Evolutionary conservation across 2,113 vertebrate species (phyloP).

Genomic region (Syngnathus floridae): DNA sequence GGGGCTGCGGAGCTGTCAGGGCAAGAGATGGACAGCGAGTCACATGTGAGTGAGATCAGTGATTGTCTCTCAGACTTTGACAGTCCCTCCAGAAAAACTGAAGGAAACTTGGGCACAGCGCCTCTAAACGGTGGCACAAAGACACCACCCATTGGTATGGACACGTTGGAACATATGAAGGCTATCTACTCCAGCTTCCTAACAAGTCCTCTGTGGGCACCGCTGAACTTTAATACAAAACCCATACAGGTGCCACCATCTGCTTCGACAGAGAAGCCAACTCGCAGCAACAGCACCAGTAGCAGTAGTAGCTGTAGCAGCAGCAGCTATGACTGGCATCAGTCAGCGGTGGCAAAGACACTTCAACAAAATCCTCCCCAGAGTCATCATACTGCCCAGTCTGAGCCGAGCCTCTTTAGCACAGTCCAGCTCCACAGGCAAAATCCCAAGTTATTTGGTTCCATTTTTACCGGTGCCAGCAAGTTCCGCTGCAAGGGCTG

Average conservation of each 20-base stretch:
- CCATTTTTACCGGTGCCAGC: conserved; percentile 96
- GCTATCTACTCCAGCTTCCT: conserved; percentile 96
- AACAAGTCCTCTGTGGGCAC: conserved; percentile 93
- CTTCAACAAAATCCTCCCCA: conserved; percentile 90
- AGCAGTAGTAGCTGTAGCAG: conserved; percentile 87
- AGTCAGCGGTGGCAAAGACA: conserved; percentile 92
- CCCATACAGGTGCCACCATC: conserved; percentile 52
- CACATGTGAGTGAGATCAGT: conserved; percentile 88
- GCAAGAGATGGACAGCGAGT: conserved; percentile 93
- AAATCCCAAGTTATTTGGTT: conserved; percentile 93
- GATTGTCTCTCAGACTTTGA: conserved; percentile 90
- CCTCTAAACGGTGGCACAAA: conserved; percentile 62
- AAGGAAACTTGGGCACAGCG: conserved; percentile 72
- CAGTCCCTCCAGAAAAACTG: conserved; percentile 80
- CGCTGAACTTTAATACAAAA: conserved; percentile 81
- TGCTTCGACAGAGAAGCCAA: conserved; percentile 75
- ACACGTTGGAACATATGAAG: conserved; percentile 98
- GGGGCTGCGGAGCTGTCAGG: conserved; percentile 81
- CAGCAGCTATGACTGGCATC: conserved; percentile 97
- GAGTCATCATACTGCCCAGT: conserved; percentile 70
- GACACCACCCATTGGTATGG: conserved; percentile 71
- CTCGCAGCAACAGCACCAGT: conserved; percentile 79
- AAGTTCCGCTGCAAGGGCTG: conserved; percentile 98
- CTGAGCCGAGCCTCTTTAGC: conserved; percentile 91
- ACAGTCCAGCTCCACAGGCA: conserved; percentile 95